Percentiles rank a stretch among this genome's conserved stretches.
phyloP scores from a whole-genome alignment of 2,888 invertebrate species.

The Cylindroiulus punctatus region DNA sequence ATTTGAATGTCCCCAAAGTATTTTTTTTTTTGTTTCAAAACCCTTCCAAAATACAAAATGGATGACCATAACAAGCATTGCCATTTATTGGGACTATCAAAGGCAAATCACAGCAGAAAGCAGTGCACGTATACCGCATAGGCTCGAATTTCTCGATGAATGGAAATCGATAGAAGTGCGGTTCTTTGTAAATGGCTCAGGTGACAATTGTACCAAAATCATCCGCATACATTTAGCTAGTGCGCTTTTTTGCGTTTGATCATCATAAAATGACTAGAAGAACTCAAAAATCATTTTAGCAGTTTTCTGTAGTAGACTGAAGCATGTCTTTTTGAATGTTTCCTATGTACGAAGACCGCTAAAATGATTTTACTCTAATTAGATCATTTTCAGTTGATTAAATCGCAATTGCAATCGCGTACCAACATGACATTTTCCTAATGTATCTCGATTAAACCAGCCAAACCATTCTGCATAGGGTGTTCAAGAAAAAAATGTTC shows the following conservation, averaged over 20 bases:
- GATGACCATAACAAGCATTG: background rate
- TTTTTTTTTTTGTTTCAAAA: too few species aligned
- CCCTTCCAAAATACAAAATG: too few species aligned
- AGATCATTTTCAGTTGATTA: slow-evolving; percentile 19
- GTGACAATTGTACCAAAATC: background rate
- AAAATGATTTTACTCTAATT: background rate
- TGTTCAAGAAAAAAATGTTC: background rate
- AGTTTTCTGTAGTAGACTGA: background rate
- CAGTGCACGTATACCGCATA: background rate
- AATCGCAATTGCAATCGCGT: background rate
- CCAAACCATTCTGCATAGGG: background rate
- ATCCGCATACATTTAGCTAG: background rate
- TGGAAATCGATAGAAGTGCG: background rate
- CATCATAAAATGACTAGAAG: slow-evolving; percentile 8
- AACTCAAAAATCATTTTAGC: background rate
- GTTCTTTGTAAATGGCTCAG: background rate
- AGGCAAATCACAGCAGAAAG: slow-evolving; percentile 43
- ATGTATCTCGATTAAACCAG: background rate
- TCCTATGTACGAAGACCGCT: background rate
- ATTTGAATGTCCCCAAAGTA: too few species aligned
- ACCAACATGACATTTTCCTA: background rate
- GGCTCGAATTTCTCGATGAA: background rate
- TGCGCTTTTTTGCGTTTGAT: background rate
- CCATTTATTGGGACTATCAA: slow-evolving; percentile 25
- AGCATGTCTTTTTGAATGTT: background rate